Conservation (phyloP, 2,113 vertebrate species). For the Centrocercus urophasianus region DNA sequence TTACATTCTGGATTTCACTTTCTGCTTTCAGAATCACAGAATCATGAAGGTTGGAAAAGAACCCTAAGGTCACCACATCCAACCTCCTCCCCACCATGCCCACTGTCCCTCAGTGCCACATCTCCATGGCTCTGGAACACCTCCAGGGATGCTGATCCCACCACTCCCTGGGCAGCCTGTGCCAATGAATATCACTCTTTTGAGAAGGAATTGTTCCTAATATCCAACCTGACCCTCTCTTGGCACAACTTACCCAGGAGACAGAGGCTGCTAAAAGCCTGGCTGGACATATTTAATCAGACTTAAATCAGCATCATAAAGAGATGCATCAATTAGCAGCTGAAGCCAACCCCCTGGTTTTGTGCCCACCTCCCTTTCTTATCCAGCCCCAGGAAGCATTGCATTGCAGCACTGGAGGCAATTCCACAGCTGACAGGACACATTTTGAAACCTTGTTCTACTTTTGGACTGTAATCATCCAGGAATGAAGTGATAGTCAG, state of each 20-base stretch:
- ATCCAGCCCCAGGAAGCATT: neutral
- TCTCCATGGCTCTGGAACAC: too few species aligned
- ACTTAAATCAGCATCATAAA: neutral
- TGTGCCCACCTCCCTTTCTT: rapidly evolving
- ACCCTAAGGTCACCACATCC: too few species aligned
- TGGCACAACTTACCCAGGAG: neutral
- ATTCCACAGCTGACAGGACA: neutral
- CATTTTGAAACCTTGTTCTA: neutral
- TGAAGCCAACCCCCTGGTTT: neutral
- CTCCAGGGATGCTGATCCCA: too few species aligned
- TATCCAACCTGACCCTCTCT: too few species aligned
- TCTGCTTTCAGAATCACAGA: neutral
- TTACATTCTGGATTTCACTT: neutral
- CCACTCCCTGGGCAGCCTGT: too few species aligned
- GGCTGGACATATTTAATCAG: neutral
- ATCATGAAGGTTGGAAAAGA: too few species aligned
- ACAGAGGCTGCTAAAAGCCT: neutral
- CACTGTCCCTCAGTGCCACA: too few species aligned
- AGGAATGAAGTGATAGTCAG: neutral
- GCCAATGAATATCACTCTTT: too few species aligned
- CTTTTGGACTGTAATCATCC: neutral
- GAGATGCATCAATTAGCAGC: neutral
- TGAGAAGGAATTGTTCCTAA: too few species aligned
- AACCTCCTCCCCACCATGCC: too few species aligned
- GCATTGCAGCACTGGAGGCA: neutral